Evolutionary conservation across 37 sponge, comb jelly and placozoan genomes (phyloP).

Genomic region (Cliona cf. orientalis): DNA sequence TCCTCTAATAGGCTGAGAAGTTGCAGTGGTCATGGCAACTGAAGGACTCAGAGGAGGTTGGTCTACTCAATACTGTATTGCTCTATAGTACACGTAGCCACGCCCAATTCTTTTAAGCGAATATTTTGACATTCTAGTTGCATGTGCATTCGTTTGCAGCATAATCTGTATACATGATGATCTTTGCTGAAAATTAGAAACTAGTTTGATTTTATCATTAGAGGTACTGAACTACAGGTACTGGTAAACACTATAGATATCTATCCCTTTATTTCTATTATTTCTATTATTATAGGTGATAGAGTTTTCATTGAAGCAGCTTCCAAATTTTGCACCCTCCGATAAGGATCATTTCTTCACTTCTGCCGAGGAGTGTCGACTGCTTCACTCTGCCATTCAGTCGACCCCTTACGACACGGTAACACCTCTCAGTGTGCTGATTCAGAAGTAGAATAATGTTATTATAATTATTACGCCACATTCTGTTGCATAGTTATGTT

Average conservation of each 20-base stretch:
- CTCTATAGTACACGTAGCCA: too few relatives aligned
- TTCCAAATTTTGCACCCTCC: constrained; percentile 20
- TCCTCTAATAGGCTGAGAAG: constrained; percentile 23
- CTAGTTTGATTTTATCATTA: neutral
- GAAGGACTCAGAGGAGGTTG: constrained; percentile 50
- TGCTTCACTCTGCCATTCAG: constrained; percentile 37
- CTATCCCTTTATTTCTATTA: too few relatives aligned
- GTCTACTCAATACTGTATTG: too few relatives aligned
- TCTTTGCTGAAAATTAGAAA: neutral
- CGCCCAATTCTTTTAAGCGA: too few relatives aligned
- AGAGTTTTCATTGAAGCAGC: neutral
- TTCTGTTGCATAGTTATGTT: too few relatives aligned
- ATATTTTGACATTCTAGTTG: too few relatives aligned
- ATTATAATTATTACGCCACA: too few relatives aligned
- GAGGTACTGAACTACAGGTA: neutral
- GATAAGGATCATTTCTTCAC: constrained; percentile 42
- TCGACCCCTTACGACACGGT: constrained; percentile 45
- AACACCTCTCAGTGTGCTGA: too few relatives aligned
- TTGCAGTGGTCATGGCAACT: constrained; percentile 11
- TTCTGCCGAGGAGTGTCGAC: constrained; percentile 52
- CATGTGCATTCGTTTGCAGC: too few relatives aligned
- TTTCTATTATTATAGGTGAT: constrained; percentile 10
- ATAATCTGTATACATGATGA: too few relatives aligned
- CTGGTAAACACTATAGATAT: neutral
- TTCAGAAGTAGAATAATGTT: too few relatives aligned